Evolutionary conservation across 2,888 invertebrate species (phyloP).

Genomic region (Podabrus alpinus): DNA sequence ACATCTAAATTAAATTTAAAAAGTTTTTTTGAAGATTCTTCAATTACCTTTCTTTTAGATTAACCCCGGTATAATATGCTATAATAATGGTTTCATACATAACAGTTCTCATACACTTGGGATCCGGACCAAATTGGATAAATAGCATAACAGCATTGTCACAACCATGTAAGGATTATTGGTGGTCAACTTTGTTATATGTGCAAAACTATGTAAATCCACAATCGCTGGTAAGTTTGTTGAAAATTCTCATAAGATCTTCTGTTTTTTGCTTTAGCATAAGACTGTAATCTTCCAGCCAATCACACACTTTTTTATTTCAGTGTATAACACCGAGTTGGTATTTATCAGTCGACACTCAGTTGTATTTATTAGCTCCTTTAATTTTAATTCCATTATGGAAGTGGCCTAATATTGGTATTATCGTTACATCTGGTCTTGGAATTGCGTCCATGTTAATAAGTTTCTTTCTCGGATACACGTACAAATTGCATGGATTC

Average conservation of each 20-base stretch:
- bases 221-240: background rate
- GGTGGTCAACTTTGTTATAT: background rate
- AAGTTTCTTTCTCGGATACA: background rate
- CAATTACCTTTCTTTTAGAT: background rate
- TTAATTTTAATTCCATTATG: slow-evolving; percentile 1
- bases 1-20: background rate
- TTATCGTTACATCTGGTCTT: background rate
- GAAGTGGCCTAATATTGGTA: background rate
- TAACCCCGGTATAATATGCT: background rate
- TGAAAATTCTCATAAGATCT: background rate
- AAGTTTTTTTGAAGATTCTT: background rate
- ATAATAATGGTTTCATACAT: background rate
- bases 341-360: background rate
- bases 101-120: background rate
- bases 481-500: background rate
- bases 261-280: too few relatives aligned
- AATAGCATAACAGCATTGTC: background rate
- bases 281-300: background rate
- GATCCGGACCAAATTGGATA: background rate
- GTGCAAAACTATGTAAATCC: background rate
- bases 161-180: background rate
- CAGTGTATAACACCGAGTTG: background rate
- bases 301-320: background rate
- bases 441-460: background rate
- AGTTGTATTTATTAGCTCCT: background rate